Base-by-base conservation (phyloP, 2,888 invertebrate genomes). In the Vanessa cardui region DNA sequence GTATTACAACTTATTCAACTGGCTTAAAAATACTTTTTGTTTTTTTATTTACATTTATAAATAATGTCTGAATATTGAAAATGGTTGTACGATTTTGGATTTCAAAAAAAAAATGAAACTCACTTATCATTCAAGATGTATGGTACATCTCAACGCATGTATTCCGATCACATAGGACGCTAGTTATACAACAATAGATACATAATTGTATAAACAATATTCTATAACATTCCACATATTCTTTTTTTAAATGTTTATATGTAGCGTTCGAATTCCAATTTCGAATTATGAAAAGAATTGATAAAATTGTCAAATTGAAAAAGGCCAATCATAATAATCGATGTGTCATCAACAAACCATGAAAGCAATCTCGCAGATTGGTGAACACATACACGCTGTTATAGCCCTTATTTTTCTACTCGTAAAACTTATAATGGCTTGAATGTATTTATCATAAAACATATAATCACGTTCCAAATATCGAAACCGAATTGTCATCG, bases 401-500 rank as follows among this genome's bases (percentile, higher is more conserved):
- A 15, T 46, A 16, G 26, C 59, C 33, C 68, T 56, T 47, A 39
- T 15, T 1, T 7, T 31, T 20, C 20, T 44, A 33, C 9, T 21
- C 31, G 54, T 46, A 60, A 68, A 47, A 39, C n/a, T 50, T 20
- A 58, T 15, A 59, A 39, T 54, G 26, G 46, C 46, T 56, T 44
- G 39, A 49, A 33, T 20, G 21, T 50, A 58, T 56, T 6, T 12
- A 54, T 16, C 47, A 8, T 47, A 82, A 81, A 90, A 90, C 83
- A 83, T 82, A 85, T 90, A 90, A 91, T 90, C 86, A 89, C 78
- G 83, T 74, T 78, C 80, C 78, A 78, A 81, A 78, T 78, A 80
- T 78, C 83, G 81, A 87, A 86, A 84, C 85, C 85, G 87, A 86
- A 89, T 89, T 92, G 92, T 92, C 92, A 91, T 92, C 89, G 89